Percentiles rank a stretch among this genome's conserved stretches.
phyloP scores from a whole-genome alignment of 1,140 invertebrate species.

The Macrobrachium rosenbergii region DNA sequence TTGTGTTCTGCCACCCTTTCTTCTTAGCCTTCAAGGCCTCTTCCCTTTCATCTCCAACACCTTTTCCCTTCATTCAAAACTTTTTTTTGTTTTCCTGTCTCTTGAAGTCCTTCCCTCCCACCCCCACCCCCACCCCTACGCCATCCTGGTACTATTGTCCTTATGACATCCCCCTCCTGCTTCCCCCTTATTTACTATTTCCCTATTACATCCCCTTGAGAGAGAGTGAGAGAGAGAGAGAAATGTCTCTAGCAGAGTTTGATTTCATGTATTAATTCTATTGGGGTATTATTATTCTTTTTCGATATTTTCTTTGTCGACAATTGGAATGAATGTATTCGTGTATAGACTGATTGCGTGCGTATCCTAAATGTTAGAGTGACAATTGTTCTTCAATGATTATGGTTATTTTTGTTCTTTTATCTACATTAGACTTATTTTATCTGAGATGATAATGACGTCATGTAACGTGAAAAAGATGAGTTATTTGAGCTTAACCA shows the following conservation, averaged over 20 bases:
- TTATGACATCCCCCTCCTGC: neutral
- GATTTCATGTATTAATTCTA: neutral
- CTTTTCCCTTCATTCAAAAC: neutral
- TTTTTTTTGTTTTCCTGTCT: no score
- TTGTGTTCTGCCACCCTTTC: neutral
- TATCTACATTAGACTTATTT: no score
- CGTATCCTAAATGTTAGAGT: no score
- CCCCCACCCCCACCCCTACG: neutral
- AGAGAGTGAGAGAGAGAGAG: neutral
- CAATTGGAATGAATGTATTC: no score
- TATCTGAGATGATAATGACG: no score
- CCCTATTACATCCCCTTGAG: neutral
- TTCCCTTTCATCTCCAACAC: neutral
- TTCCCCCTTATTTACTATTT: neutral
- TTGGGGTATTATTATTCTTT: neutral
- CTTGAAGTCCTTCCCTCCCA: no score
- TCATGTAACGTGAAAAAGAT: no score
- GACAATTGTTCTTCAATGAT: no score
- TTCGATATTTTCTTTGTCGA: neutral
- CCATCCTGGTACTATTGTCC: neutral
- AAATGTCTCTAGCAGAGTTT: neutral
- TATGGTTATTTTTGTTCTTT: no score
- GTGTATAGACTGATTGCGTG: no score
- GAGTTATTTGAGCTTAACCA: no score
- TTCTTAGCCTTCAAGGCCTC: no score